Percentiles rank a stretch among this genome's conserved stretches.
Conservation (phyloP, 2,113 vertebrate species). For the Calonectris borealis region DNA sequence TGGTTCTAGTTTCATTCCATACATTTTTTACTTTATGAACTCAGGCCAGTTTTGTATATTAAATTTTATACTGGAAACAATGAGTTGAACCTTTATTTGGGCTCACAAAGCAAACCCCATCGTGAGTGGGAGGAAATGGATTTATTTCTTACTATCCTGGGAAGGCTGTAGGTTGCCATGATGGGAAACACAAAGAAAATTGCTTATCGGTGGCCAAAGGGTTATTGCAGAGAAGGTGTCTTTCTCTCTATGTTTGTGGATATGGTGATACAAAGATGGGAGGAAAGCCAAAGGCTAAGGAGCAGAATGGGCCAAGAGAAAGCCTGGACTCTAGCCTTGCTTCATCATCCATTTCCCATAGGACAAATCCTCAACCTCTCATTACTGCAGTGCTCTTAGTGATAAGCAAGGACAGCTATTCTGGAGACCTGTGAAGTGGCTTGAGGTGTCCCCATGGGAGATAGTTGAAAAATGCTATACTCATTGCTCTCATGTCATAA, state of each 20-base stretch:
- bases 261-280: not conserved
- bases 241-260: not conserved
- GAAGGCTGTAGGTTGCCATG: not conserved
- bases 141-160: not conserved
- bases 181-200: not conserved
- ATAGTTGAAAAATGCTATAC: not conserved
- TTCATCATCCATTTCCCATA: not conserved
- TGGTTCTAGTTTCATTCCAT: conserved; percentile 26
- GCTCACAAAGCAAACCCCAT: not conserved
- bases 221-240: not conserved
- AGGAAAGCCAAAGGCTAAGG: not conserved
- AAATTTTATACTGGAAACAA: not conserved
- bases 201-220: not conserved
- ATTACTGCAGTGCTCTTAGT: not conserved
- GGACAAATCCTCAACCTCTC: not conserved
- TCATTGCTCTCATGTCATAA: not conserved
- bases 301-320: not conserved
- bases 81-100: not conserved
- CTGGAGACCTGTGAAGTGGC: not conserved
- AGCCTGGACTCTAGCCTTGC: not conserved
- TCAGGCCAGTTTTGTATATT: not conserved
- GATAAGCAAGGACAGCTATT: not conserved
- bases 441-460: not conserved
- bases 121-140: not conserved
- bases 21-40: conserved; percentile 14